phyloP scores from a whole-genome alignment of 2,113 vertebrate genomes.

The Isurus oxyrinchus region DNA sequence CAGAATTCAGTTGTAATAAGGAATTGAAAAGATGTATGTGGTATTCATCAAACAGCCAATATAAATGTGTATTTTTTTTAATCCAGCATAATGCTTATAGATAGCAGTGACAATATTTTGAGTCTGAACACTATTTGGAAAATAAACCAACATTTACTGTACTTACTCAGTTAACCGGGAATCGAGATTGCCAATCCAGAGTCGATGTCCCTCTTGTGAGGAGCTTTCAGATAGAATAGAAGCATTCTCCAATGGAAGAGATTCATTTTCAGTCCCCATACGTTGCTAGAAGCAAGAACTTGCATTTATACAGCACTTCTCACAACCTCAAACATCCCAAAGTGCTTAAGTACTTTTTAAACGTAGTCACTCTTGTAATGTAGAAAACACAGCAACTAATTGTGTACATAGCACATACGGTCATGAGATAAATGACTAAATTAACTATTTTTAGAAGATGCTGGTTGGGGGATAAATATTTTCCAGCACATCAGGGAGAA shows the following conservation, averaged over 20 bases:
- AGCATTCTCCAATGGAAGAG: conserved; percentile 80
- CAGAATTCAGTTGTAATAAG: neutral
- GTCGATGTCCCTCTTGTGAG: conserved; percentile 83
- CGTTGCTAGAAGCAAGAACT: conserved; percentile 43
- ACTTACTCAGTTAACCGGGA: conserved; percentile 96
- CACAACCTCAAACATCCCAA: neutral
- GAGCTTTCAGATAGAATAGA: conserved; percentile 85
- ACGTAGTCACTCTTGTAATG: no score
- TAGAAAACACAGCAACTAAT: neutral
- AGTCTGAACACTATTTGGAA: neutral
- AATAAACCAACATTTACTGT: neutral
- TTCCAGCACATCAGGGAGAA: neutral
- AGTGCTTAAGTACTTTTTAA: neutral
- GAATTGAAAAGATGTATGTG: neutral
- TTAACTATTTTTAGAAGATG: neutral
- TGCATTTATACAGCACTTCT: neutral
- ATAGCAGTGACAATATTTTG: neutral
- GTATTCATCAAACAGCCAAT: neutral
- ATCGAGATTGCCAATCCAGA: conserved; percentile 95
- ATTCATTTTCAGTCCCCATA: conserved; percentile 75
- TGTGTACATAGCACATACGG: neutral
- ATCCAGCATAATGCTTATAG: neutral
- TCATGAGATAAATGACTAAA: neutral
- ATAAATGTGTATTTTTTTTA: neutral
- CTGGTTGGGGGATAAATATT: neutral